phyloP scores from a whole-genome alignment of 2,113 vertebrate genomes.

The Apodemus sylvaticus region DNA sequence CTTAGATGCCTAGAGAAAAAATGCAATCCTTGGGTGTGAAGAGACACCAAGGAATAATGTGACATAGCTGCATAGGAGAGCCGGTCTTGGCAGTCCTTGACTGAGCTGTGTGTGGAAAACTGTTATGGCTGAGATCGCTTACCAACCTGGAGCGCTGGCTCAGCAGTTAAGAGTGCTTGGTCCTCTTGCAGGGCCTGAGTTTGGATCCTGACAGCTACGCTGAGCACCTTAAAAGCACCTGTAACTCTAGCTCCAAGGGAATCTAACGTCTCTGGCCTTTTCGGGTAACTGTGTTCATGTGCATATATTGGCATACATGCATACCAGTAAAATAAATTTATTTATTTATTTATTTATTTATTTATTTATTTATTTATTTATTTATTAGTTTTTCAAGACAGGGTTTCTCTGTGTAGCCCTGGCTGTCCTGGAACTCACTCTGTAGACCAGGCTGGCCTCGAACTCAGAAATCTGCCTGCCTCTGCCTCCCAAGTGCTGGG shows the following conservation, averaged over 20 bases:
- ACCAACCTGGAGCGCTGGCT: not conserved
- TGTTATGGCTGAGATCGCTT: not conserved
- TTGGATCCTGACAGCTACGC: not conserved
- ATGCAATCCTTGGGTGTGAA: not conserved
- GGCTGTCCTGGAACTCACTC: too few relatives aligned
- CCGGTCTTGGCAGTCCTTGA: not conserved
- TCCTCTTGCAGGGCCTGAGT: not conserved
- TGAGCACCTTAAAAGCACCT: not conserved
- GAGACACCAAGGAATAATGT: not conserved
- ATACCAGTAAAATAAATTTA: not conserved
- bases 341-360: too few relatives aligned
- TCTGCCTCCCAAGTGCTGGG: too few relatives aligned
- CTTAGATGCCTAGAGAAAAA: not conserved
- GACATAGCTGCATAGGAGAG: not conserved
- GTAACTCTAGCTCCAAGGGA: not conserved
- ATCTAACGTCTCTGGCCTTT: not conserved
- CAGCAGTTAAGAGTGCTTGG: not conserved
- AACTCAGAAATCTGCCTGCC: too few relatives aligned
- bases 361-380: too few relatives aligned
- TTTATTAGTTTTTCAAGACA: too few relatives aligned
- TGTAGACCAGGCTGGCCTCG: too few relatives aligned
- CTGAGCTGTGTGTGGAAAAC: not conserved
- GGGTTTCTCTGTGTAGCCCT: too few relatives aligned
- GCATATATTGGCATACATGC: not conserved
- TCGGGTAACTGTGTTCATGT: not conserved